Conservation (phyloP, 1,140 invertebrate species). For the Drosophila novamexicana region DNA sequence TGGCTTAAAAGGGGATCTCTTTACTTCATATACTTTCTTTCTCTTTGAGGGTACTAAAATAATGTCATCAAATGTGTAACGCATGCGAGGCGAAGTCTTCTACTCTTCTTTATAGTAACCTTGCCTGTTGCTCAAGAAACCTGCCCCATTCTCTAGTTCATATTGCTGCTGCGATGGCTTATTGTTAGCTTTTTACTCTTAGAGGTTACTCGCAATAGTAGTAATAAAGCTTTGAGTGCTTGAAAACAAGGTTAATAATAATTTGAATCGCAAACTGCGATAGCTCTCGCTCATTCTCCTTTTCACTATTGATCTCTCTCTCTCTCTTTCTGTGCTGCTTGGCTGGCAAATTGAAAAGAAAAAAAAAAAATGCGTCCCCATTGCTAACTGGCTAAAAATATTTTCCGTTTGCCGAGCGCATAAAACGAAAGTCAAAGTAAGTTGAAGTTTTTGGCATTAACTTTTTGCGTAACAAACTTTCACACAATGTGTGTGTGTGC, state of each 20-base stretch:
- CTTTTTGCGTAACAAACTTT: slow-evolving; percentile 38
- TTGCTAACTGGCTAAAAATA: slow-evolving; percentile 25
- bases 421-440: slow-evolving; percentile 36
- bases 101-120: too few relatives aligned
- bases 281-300: neutral
- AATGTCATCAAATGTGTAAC: too few relatives aligned
- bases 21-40: too few relatives aligned
- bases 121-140: too few relatives aligned
- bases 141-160: neutral
- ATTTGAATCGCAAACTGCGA: slow-evolving; percentile 1
- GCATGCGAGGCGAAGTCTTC: too few relatives aligned
- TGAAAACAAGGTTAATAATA: slow-evolving; percentile 8
- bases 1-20: too few relatives aligned
- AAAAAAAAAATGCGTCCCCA: slow-evolving; percentile 6
- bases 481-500: slow-evolving; percentile 14
- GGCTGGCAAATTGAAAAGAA: slow-evolving; percentile 26
- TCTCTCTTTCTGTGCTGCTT: neutral
- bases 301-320: slow-evolving; percentile 1
- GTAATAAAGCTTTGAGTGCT: neutral
- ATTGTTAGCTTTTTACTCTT: neutral
- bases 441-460: slow-evolving; percentile 37
- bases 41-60: too few relatives aligned
- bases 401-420: slow-evolving; percentile 31
- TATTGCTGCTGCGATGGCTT: neutral
- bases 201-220: neutral